Percentiles rank a stretch among this genome's conserved stretches.
phyloP scores from a whole-genome alignment of 2,888 invertebrate species.

The Andrena hattorfiana region DNA sequence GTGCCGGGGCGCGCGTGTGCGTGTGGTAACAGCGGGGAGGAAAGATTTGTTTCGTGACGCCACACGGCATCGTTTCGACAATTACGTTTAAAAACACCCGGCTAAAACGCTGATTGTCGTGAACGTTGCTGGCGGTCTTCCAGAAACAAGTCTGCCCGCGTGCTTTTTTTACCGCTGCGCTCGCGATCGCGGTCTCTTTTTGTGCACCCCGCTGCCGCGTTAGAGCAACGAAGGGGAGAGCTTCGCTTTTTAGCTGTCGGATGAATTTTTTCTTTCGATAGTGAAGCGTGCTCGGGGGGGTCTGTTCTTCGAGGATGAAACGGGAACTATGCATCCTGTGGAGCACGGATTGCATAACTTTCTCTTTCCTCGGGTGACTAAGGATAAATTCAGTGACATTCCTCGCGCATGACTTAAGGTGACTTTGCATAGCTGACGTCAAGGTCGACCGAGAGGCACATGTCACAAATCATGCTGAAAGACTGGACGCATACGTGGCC shows the following conservation, averaged over 20 bases:
- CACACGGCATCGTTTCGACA: slow-evolving; percentile 7
- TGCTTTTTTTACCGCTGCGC: not conserved
- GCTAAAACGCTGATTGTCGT: not conserved
- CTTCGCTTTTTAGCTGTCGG: not conserved
- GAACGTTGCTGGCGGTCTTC: not conserved
- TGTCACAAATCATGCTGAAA: slow-evolving; percentile 2
- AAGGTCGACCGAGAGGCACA: slow-evolving; percentile 25
- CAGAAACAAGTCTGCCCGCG: not conserved
- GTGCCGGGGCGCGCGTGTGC: not conserved
- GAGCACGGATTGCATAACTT: not conserved
- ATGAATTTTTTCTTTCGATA: not conserved
- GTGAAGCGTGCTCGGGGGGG: not conserved
- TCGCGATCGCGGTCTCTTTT: slow-evolving; percentile 1
- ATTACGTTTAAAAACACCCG: slow-evolving; percentile 9
- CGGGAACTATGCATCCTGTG: not conserved
- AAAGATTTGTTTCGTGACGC: slow-evolving; percentile 19
- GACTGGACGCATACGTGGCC: slow-evolving; percentile 3
- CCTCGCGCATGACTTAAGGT: not conserved
- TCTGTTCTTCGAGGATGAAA: not conserved
- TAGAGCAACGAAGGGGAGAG: not conserved
- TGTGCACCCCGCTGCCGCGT: not conserved
- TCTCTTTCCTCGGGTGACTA: not conserved
- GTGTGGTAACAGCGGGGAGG: slow-evolving; percentile 1
- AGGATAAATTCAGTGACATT: not conserved
- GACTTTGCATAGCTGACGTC: not conserved